These are phyloP conservation scores for Propithecus perrieri DNA, from an alignment of 2,797 vertebrate species.

Conservation along the genomic window DNA sequence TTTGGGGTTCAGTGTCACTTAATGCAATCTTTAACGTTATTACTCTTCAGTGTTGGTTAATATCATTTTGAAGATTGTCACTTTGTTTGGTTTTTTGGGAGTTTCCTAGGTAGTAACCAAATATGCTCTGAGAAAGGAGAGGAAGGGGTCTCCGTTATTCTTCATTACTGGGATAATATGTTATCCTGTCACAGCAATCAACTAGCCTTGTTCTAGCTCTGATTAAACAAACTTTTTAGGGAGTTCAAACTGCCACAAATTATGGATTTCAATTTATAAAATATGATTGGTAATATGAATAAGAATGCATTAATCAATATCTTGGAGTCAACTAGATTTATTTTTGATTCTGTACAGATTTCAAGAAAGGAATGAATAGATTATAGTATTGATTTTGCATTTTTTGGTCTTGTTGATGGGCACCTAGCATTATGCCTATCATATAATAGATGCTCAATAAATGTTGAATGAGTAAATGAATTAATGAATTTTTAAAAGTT, in stretches of 20 bases:
- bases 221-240: conserved; percentile 4
- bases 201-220: background rate
- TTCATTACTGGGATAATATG: background rate
- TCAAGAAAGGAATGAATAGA: background rate
- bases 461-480: conserved; percentile 5
- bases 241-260: background rate
- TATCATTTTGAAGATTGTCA: background rate
- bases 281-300: background rate
- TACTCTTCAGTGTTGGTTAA: background rate
- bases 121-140: background rate
- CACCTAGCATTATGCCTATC: background rate
- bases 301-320: conserved; percentile 16
- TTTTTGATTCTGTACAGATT: background rate
- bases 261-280: conserved; percentile 26
- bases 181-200: background rate
- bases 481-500: background rate
- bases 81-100: background rate
- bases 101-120: background rate
- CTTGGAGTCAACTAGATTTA: background rate
- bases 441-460: conserved; percentile 36
- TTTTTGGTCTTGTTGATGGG: background rate
- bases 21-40: background rate
- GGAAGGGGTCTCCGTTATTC: background rate
- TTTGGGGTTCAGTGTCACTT: background rate
- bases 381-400: background rate